These are phyloP conservation scores for Acromyrmex echinatior DNA, from an alignment of 1,140 invertebrate genomes.

Conservation along the genomic window DNA sequence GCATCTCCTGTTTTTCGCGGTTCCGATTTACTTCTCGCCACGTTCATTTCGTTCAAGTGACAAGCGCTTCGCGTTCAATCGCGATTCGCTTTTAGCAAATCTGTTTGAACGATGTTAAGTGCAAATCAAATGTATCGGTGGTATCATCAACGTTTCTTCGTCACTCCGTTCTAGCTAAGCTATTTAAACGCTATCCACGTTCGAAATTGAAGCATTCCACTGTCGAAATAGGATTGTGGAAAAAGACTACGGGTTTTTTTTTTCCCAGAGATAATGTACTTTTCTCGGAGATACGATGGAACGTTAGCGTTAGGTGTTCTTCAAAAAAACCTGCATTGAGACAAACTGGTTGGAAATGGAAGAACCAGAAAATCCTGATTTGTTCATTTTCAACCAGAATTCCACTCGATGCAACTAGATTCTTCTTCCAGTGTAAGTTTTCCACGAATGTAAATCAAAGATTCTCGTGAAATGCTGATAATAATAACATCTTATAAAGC, in stretches of 20 bases:
- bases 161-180: not conserved
- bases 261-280: not conserved
- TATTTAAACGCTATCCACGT: not conserved
- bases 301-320: not conserved
- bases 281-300: not conserved
- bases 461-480: not conserved
- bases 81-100: not conserved
- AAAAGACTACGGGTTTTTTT: not conserved
- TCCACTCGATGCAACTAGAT: no score
- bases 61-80: not conserved
- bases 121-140: not conserved
- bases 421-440: no score
- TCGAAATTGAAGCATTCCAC: not conserved
- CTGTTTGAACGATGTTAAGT: not conserved
- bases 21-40: slow-evolving; percentile 14
- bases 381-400: no score
- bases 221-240: not conserved
- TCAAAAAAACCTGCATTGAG: not conserved
- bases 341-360: not conserved
- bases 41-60: not conserved
- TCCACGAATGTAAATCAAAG: not conserved
- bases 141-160: not conserved
- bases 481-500: not conserved
- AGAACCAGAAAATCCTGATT: not conserved
- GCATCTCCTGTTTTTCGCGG: not conserved